Base-by-base conservation (phyloP, 2,113 vertebrate genomes). In the Pampusana beccarii region DNA sequence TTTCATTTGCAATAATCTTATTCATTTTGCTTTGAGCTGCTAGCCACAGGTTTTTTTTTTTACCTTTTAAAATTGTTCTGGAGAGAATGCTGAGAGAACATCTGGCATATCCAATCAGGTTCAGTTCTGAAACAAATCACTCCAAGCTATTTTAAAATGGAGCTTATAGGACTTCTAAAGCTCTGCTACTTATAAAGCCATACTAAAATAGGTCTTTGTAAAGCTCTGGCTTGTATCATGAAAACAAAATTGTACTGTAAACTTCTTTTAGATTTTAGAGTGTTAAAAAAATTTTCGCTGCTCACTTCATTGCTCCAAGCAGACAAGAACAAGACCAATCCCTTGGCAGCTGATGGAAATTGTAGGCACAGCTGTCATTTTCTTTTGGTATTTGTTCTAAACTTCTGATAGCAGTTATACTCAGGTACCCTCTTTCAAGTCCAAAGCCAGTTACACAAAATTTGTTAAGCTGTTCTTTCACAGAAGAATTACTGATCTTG, bases 311-410 rank as follows among this genome's bases (percentile, higher is more conserved):
- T 81, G 42, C 46, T 77, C 26, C 34, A 61, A 86, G 64, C 21
- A 69, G 79, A 53, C 1, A 85, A 87, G 80, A 11, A 6, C 13
- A 64, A 44, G 19, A 72, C 61, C 23, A 72, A 23, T 44, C 26
- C 26, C n/a, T 26, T 66, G n/a, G 50, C 24, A 86, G 28, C 14
- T 79, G 42, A 50, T 21, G 34, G 48, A 91, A 11, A 64, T 48
- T 0, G 0, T 54, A 81, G n/a, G 23, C 1, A 9, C 80, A 24
- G 24, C 8, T 71, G 31, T 38, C 1, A 2, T 5, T 64, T 74
- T 71, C 13, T 5, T 87, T 79, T 81, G 28, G 9, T 19, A 34
- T 93, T 81, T 91, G 11, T 28, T 81, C 10, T 72, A 18, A 81
- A 87, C 14, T 75, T 5, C 40, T 65, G 23, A 36, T 31, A 53